These are phyloP conservation scores for Plebejus argus DNA, from an alignment of 2,888 invertebrate genomes.

Conservation along the genomic window DNA sequence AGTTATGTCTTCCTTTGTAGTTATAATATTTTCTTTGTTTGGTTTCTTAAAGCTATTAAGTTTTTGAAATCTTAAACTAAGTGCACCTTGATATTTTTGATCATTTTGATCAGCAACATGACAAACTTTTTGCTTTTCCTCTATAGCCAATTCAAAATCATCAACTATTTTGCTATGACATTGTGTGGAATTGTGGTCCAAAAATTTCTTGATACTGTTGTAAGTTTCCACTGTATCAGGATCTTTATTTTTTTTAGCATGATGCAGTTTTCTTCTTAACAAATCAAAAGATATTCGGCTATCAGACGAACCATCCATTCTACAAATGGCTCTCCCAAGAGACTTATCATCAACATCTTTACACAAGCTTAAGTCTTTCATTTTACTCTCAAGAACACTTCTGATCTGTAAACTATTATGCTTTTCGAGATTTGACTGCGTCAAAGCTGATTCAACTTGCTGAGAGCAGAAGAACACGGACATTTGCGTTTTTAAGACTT, in stretches of 20 bases:
- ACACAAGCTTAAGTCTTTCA: conserved; percentile 54
- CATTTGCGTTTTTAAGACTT: conserved; percentile 51
- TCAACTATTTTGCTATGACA: background rate
- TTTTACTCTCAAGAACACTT: conserved; percentile 49
- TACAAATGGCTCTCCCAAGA: conserved; percentile 49
- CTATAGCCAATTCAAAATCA: background rate
- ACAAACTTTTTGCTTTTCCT: background rate
- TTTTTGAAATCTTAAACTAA: background rate
- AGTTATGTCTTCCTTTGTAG: background rate
- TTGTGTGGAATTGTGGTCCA: conserved; percentile 41
- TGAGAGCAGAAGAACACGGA: conserved; percentile 46
- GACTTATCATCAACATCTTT: conserved; percentile 57
- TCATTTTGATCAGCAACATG: background rate
- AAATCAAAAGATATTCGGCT: conserved; percentile 35
- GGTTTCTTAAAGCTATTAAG: background rate
- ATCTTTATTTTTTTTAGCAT: conserved; percentile 34
- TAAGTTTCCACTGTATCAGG: conserved; percentile 37
- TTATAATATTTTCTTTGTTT: background rate
- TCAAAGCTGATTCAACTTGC: conserved; percentile 47
- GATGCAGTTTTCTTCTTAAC: conserved; percentile 37
- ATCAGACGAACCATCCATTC: conserved; percentile 7
- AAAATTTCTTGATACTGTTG: conserved; percentile 43
- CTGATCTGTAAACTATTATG: conserved; percentile 42
- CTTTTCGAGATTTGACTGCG: conserved; percentile 46
- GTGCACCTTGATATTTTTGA: background rate